Evolutionary conservation across 2,888 invertebrate species (phyloP), one percentile per base, ranked within the genome.

Genomic region (Steinernema carpocapsae): DNA sequence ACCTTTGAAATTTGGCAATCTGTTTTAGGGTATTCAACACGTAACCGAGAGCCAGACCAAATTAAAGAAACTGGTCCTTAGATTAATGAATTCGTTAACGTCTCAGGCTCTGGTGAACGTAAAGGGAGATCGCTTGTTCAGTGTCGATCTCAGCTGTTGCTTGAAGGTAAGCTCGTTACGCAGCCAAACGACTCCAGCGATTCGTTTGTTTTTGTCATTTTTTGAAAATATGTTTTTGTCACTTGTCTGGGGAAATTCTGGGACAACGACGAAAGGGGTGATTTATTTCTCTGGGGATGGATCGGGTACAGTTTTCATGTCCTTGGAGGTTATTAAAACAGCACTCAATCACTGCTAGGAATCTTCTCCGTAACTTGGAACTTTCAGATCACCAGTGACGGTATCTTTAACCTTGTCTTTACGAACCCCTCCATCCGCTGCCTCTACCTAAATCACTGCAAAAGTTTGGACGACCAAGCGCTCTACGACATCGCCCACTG

Each of bases 121-220:
- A 24, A 76, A 79, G 48, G 82, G 84, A 71, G 78, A 80, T 17
- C 76, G 73, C 48, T 79, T 87, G 24, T 73, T 76, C 43, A 79
- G 77, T 7, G 82, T 87, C 12, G 87, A 87, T 76, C 74, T 87
- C 64, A 85, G 85, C 74, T 87, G 84, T 7, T 87, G 87, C 72
- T 77, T 77, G 22, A 77, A 82, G 77, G 83, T 85, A 2, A 43
- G 56, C 45, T 10, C 19, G 22, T 4, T 2, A 74, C 1, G n/a
- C n/a, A n/a, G n/a, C n/a, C n/a, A n/a, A n/a, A n/a, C n/a, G n/a
- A n/a, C n/a, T n/a, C n/a, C n/a, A n/a, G n/a, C n/a, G n/a, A n/a
- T n/a, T n/a, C n/a, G n/a, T n/a, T n/a, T n/a, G n/a, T n/a, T n/a
- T n/a, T n/a, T n/a, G n/a, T n/a, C n/a, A n/a, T n/a, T n/a, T n/a